Base-by-base conservation (phyloP, 2,888 invertebrate genomes). In the Orchestes rusci region DNA sequence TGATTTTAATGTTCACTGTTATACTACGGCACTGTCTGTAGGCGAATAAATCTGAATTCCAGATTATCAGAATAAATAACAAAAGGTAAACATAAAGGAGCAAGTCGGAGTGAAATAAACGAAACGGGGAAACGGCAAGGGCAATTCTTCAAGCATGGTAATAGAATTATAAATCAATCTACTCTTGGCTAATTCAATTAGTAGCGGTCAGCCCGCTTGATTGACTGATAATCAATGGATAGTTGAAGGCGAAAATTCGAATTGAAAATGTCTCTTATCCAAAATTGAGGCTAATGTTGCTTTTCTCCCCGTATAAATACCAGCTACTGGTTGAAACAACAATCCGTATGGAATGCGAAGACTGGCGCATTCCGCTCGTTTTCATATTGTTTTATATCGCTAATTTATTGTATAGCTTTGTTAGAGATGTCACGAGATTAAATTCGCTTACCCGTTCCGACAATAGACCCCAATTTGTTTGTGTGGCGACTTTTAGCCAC, bases 331-430 rank as follows among this genome's bases (percentile, higher is more conserved):
- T n/a, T n/a, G n/a, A n/a, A n/a, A n/a, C n/a, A n/a, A n/a, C n/a
- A n/a, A n/a, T n/a, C n/a, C n/a, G n/a, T n/a, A n/a, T n/a, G 65
- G 66, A 66, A 66, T 66, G 62, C 56, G 61, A 65, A 65, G 65
- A 63, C 65, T 62, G 59, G 55, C 64, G 61, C 61, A 62, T 65
- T 64, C 64, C 63, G 52, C 56, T 53, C 63, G 60, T 61, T 64
- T 63, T 65, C 64, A 63, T 66, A 66, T 66, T 67, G 65, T 66
- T 67, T 67, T 66, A 67, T 67, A 66, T 66, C 62, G 63, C 63
- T 66, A 66, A 67, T 66, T 66, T 65, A 67, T 67, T 62, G 66
- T 65, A 66, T 64, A 60, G 63, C 65, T 64, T 67, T 67, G 66
- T 65, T 63, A 59, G 57, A 61, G 63, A 63, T 59, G 63, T 63